A percentile compares a stretch with the other conserved stretches of the same genome.
These are phyloP conservation scores for Microvelia longipes DNA, from an alignment of 1,140 invertebrate genomes.

Conservation along the genomic window DNA sequence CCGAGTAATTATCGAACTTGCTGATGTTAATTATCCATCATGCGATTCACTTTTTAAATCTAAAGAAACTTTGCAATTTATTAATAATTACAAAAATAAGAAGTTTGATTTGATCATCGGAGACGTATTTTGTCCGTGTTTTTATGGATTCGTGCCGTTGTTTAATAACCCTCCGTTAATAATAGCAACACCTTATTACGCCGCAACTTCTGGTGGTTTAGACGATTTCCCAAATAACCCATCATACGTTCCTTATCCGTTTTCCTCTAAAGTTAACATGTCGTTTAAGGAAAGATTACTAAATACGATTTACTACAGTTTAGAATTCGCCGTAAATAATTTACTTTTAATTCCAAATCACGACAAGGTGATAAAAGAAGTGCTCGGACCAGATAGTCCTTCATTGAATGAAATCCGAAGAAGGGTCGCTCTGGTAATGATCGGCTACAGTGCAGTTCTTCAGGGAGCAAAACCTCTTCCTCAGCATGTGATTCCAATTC, in stretches of 20 bases:
- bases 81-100: background rate
- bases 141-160: background rate
- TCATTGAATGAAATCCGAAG: background rate
- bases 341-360: too few relatives aligned
- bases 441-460: background rate
- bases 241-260: background rate
- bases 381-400: background rate
- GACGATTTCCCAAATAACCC: background rate
- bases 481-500: background rate
- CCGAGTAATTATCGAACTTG: background rate
- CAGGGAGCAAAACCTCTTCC: background rate
- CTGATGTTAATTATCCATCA: background rate
- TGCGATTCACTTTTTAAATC: background rate
- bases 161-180: background rate
- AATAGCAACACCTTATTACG: background rate
- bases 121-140: background rate
- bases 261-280: background rate
- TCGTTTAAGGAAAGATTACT: background rate
- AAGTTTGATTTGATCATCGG: background rate
- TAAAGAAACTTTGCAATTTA: background rate
- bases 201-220: background rate
- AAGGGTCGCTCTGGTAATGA: background rate
- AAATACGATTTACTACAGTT: background rate
- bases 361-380: background rate
- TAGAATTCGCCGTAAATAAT: too few relatives aligned